These are phyloP conservation scores for Paragorgia papillata DNA, from an alignment of 92 coral and sea anemone species.

Conservation along the genomic window DNA sequence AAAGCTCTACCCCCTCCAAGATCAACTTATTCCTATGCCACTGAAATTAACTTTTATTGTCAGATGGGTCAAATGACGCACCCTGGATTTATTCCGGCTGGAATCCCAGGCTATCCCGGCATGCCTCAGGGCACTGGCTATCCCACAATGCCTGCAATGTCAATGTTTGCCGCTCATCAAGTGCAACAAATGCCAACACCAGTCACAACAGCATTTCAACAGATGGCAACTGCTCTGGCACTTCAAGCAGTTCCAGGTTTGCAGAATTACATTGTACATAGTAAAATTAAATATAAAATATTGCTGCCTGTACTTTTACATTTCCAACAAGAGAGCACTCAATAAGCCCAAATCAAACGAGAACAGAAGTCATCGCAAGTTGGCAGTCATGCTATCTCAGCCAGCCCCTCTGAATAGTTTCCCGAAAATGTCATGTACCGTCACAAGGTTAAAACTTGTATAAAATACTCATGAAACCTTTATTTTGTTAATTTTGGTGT, in stretches of 20 bases:
- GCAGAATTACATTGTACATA: neutral
- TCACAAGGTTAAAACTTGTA: no score
- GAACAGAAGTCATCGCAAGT: no score
- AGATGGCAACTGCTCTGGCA: neutral
- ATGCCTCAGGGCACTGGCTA: constrained; percentile 63
- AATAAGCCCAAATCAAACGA: no score
- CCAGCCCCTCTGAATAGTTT: no score
- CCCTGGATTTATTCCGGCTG: constrained; percentile 65
- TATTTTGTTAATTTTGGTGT: no score
- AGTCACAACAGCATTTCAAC: neutral
- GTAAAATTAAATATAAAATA: neutral
- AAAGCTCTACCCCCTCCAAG: no score
- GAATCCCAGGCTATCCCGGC: constrained; percentile 71
- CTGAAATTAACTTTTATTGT: no score
- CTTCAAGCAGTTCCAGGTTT: neutral
- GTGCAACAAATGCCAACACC: constrained; percentile 19
- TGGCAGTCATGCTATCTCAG: no score
- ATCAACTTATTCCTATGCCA: no score
- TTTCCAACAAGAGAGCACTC: no score
- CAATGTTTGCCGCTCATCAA: constrained; percentile 30
- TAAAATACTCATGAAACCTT: no score
- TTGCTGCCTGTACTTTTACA: neutral
- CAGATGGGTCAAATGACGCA: constrained; percentile 54
- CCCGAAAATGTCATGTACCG: no score
- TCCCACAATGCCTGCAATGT: constrained; percentile 83